A percentile compares a stretch with the other conserved stretches of the same genome.
Conservation (phyloP, 2,888 invertebrate species). For the Sepiola atlantica region DNA sequence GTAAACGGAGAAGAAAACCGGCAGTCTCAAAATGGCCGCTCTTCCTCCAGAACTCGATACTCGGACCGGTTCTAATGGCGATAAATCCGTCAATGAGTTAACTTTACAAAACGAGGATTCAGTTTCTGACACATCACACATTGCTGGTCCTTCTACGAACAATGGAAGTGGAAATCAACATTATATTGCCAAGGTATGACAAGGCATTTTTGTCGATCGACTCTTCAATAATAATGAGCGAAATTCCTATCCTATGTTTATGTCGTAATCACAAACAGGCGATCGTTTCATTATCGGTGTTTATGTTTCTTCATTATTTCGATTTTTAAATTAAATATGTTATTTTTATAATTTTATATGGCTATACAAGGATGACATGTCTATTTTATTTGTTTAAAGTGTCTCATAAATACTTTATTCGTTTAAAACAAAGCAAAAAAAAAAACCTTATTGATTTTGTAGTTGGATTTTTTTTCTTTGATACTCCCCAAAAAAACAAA, state of each 20-base stretch:
- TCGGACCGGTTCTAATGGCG: neutral
- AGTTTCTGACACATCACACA: neutral
- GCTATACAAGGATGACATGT: neutral
- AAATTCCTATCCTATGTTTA: neutral
- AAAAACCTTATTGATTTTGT: too few relatives aligned
- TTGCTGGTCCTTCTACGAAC: neutral
- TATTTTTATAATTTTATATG: neutral
- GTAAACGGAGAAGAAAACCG: conserved; percentile 23
- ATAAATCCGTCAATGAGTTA: neutral
- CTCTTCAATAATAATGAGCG: neutral
- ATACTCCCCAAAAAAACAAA: too few relatives aligned
- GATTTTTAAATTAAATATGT: neutral
- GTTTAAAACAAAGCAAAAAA: too few relatives aligned
- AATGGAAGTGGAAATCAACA: neutral
- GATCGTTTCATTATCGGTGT: neutral
- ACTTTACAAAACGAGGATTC: neutral
- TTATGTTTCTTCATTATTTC: neutral
- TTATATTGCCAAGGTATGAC: conserved; percentile 32
- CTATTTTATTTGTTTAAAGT: neutral
- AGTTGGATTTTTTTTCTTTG: too few relatives aligned
- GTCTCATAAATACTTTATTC: neutral
- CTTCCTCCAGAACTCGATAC: neutral
- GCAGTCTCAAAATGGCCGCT: conserved; percentile 37
- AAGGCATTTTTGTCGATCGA: neutral
- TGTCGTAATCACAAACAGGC: neutral